Percentiles rank a stretch among this genome's conserved stretches.
These are phyloP conservation scores for Labeo calbasu DNA, from an alignment of 2,797 vertebrate genomes.

Conservation along the genomic window DNA sequence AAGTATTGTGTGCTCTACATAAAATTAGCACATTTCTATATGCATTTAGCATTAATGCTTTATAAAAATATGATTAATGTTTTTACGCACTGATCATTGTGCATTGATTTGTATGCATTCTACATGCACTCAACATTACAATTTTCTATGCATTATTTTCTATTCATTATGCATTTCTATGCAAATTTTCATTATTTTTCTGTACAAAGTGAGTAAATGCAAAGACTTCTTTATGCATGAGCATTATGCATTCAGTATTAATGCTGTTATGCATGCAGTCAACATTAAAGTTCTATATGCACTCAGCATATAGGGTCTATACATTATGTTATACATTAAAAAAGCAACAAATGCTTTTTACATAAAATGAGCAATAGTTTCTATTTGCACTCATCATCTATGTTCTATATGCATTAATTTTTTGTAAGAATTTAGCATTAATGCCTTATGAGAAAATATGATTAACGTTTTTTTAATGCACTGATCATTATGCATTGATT, in stretches of 20 bases:
- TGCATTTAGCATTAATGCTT: not conserved
- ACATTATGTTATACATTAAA: too few relatives aligned
- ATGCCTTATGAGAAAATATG: not conserved
- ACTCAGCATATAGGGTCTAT: too few relatives aligned
- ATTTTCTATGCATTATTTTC: not conserved
- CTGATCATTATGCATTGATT: not conserved
- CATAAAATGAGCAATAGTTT: too few relatives aligned
- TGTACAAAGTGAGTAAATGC: too few relatives aligned
- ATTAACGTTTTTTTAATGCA: not conserved
- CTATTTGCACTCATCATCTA: too few relatives aligned
- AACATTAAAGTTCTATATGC: too few relatives aligned
- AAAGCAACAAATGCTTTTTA: too few relatives aligned
- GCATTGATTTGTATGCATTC: not conserved
- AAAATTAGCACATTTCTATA: not conserved
- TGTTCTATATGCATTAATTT: not conserved
- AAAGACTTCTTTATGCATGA: too few relatives aligned
- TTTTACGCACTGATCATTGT: not conserved
- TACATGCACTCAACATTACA: not conserved
- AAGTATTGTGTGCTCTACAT: not conserved
- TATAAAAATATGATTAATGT: not conserved
- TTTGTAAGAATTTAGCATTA: not conserved
- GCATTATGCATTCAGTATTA: too few relatives aligned
- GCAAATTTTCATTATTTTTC: too few relatives aligned
- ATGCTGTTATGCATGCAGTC: too few relatives aligned
- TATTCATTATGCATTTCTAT: too few relatives aligned